Percentiles rank a stretch among this genome's conserved stretches.
These are phyloP conservation scores for Tarsius wallacei DNA, from an alignment of 2,797 vertebrate species.

Conservation along the genomic window DNA sequence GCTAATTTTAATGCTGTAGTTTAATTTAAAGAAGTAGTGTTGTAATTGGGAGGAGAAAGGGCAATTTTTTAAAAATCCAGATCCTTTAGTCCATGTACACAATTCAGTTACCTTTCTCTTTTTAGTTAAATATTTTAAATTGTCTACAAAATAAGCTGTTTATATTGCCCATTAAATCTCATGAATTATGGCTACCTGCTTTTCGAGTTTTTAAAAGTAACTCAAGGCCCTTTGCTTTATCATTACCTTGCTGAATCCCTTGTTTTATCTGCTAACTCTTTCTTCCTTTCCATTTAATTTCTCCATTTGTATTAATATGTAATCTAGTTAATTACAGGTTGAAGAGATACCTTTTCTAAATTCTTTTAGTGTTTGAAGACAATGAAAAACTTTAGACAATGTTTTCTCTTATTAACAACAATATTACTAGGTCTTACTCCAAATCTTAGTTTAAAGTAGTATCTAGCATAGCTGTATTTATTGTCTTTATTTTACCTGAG, in stretches of 20 bases:
- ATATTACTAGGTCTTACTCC: background rate
- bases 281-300: background rate
- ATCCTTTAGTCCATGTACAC: background rate
- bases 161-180: conserved; percentile 7
- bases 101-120: conserved; percentile 7
- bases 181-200: background rate
- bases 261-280: background rate
- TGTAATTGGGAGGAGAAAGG: background rate
- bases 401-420: background rate
- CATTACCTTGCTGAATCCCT: background rate
- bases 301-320: background rate
- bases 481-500: background rate
- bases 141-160: conserved; percentile 6
- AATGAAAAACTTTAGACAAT: background rate
- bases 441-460: background rate
- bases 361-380: background rate
- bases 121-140: background rate
- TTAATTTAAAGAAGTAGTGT: background rate
- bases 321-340: background rate
- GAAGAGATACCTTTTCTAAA: background rate
- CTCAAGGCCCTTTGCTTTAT: background rate
- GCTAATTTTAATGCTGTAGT: background rate
- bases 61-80: background rate
- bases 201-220: background rate
- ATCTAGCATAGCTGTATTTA: background rate